Percentiles rank a stretch among this genome's conserved stretches.
Evolutionary conservation across 2,797 vertebrate species (phyloP).

Genomic region (Gephyroberyx darwinii): DNA sequence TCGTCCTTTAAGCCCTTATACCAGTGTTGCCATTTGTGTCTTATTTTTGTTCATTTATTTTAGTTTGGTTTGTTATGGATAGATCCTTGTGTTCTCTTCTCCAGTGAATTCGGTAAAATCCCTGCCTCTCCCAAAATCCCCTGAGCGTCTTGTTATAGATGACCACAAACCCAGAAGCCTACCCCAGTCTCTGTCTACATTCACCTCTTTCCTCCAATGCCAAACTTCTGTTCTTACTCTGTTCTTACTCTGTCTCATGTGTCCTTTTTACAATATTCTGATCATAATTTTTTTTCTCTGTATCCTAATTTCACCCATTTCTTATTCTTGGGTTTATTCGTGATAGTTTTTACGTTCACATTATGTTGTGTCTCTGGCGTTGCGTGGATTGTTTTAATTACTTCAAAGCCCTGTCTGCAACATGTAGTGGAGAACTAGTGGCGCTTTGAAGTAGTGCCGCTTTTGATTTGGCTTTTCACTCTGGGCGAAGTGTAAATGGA

Average conservation of each 20-base stretch:
- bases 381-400: constrained; percentile 73
- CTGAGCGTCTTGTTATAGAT: constrained; percentile 61
- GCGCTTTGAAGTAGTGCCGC: constrained; percentile 76
- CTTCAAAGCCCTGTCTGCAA: constrained; percentile 76
- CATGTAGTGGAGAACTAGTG: constrained; percentile 61
- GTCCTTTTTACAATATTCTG: constrained; percentile 51
- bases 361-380: constrained; percentile 58
- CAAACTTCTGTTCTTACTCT: constrained; percentile 52
- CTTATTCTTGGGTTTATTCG: constrained; percentile 57
- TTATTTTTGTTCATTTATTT: constrained; percentile 15
- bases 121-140: constrained; percentile 46
- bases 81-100: constrained; percentile 30
- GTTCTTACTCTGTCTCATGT: constrained; percentile 56
- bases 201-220: constrained; percentile 69
- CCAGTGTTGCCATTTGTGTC: constrained; percentile 40
- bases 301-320: constrained; percentile 60
- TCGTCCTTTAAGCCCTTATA: constrained; percentile 6
- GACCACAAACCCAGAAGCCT: constrained; percentile 76
- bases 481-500: constrained; percentile 68
- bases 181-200: constrained; percentile 62
- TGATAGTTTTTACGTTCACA: constrained; percentile 42
- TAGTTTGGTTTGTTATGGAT: constrained; percentile 21
- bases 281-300: constrained; percentile 46
- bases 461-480: constrained; percentile 75
- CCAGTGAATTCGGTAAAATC: constrained; percentile 30